phyloP scores from a whole-genome alignment of 2,113 vertebrate species.

The Suncus etruscus region DNA sequence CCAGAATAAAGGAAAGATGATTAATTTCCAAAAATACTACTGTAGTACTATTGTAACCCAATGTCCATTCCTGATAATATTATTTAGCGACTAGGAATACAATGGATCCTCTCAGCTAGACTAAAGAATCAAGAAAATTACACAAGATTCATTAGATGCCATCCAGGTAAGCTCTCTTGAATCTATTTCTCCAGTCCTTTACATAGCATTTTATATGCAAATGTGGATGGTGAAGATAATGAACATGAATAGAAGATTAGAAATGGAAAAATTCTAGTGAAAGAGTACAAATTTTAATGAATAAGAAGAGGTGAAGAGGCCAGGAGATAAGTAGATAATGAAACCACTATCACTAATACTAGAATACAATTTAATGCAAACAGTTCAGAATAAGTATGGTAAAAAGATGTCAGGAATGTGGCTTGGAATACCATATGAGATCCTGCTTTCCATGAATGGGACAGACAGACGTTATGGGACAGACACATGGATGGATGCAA shows the following conservation, averaged over 20 bases:
- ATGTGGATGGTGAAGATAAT: neutral
- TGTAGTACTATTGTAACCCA: no score
- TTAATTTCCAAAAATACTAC: neutral
- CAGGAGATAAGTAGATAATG: neutral
- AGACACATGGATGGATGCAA: no score
- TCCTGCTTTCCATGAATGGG: no score
- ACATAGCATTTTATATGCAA: neutral
- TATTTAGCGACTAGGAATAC: neutral
- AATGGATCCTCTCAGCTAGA: neutral
- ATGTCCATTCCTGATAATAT: neutral
- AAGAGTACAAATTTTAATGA: neutral
- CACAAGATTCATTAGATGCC: neutral
- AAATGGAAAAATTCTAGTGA: neutral
- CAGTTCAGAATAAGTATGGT: neutral
- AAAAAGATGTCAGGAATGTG: neutral
- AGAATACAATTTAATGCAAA: slow-evolving; percentile 1
- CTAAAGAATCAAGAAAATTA: neutral
- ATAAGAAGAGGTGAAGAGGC: neutral
- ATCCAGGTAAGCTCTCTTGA: no score
- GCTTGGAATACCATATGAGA: no score
- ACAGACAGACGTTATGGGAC: no score
- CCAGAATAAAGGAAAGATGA: neutral
- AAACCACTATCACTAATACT: neutral
- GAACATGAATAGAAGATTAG: neutral
- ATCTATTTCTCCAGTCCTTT: no score